Percentiles rank a stretch among this genome's conserved stretches.
These are phyloP conservation scores for Gavialis gangeticus DNA, from an alignment of 2,113 vertebrate species.

Conservation along the genomic window DNA sequence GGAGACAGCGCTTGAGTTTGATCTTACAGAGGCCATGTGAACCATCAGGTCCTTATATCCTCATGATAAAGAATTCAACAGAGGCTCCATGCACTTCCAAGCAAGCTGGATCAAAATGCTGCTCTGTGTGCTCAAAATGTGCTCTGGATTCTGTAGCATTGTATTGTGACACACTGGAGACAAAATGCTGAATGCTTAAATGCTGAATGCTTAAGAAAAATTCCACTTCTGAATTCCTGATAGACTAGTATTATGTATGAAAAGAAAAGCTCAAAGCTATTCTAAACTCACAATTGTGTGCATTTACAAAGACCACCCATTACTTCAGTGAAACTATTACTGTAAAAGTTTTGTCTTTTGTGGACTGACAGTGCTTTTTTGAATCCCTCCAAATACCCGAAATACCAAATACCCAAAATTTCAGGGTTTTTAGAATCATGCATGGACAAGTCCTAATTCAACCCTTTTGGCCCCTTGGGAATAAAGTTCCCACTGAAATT, in stretches of 20 bases:
- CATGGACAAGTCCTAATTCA: no score
- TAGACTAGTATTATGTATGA: not conserved
- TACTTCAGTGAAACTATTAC: slow-evolving; percentile 3
- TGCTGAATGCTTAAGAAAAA: not conserved
- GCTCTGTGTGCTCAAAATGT: no score
- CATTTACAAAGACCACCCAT: slow-evolving; percentile 40
- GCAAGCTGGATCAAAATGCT: not conserved
- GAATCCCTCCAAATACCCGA: not conserved
- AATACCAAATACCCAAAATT: not conserved
- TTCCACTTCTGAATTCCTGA: not conserved
- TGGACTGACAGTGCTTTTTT: not conserved
- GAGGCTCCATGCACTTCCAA: not conserved
- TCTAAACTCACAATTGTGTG: slow-evolving; percentile 13
- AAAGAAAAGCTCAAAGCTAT: slow-evolving; percentile 31
- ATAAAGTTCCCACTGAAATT: no score
- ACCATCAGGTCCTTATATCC: slow-evolving; percentile 55
- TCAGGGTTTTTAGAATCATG: not conserved
- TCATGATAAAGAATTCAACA: slow-evolving; percentile 47
- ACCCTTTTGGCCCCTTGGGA: no score
- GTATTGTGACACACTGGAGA: not conserved
- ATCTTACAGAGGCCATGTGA: slow-evolving; percentile 22
- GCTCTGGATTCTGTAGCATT: not conserved
- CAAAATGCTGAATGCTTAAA: not conserved
- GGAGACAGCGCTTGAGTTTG: not conserved
- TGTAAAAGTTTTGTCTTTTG: not conserved